Evolutionary conservation across 2,113 vertebrate genomes (phyloP).

Genomic region (Barnardius zonarius): DNA sequence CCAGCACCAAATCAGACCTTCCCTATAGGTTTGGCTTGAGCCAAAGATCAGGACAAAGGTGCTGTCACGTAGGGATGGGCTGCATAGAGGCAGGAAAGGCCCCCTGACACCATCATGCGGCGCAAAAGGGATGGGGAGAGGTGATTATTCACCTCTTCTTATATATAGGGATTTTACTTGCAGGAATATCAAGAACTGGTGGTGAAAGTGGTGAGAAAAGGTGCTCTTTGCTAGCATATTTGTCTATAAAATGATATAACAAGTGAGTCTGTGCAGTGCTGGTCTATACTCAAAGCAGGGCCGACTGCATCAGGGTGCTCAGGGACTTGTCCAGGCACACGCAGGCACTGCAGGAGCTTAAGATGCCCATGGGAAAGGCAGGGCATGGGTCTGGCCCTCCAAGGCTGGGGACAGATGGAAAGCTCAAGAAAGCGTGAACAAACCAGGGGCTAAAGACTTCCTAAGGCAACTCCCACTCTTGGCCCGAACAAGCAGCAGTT

Average conservation of each 20-base stretch:
- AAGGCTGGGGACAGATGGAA: neutral
- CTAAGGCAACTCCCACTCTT: neutral
- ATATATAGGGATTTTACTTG: neutral
- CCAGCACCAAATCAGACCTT: neutral
- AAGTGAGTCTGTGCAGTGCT: neutral
- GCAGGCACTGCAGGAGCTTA: rapidly evolving
- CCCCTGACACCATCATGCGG: rapidly evolving
- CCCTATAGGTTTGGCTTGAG: neutral
- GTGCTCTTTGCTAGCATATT: neutral
- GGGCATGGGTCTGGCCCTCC: neutral
- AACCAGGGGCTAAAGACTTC: neutral
- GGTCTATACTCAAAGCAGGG: neutral
- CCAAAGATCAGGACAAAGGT: neutral
- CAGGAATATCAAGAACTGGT: neutral
- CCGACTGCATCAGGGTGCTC: neutral
- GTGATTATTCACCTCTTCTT: neutral
- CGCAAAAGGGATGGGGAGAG: neutral
- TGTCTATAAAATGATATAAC: neutral
- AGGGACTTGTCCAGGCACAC: rapidly evolving
- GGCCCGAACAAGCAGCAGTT: neutral
- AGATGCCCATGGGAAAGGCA: neutral
- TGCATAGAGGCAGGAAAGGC: neutral
- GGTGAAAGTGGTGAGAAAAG: neutral
- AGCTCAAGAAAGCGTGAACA: neutral
- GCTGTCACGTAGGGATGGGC: neutral